Base-by-base conservation (phyloP, 2,888 invertebrate genomes). In the Schizaphis graminum region DNA sequence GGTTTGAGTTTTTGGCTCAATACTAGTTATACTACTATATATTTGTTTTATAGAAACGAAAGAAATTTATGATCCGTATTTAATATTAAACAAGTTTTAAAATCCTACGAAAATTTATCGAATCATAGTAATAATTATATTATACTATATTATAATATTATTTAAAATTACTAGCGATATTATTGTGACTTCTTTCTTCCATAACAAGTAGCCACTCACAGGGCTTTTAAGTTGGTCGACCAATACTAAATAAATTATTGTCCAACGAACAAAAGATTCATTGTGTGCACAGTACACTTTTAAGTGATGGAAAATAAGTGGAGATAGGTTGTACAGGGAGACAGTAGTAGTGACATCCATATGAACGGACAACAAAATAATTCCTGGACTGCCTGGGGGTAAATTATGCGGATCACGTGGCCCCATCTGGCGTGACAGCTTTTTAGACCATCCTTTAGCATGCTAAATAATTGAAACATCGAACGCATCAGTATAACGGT, bases 401-500 rank as follows among this genome's bases (percentile, higher is more conserved):
- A 86, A 94, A 90, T 94, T 94, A 94, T 94, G 93, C 93, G 49
- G 57, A 49, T 61, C 93, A 94, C 93, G 93, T 90, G 90, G 90
- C 57, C 90, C 85, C 93, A 85, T 93, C 93, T 86, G 90, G 85
- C 90, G 86, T 90, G 93, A 94, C 93, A 94, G 93, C 93, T 94
- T 94, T 94, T 94, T 94, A 90, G 90, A 86, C 93, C 61, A 86
- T 94, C 93, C 90, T 86, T 86, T 86, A 67, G 93, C 90, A 90
- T 90, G 93, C 85, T 94, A 94, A 94, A 91, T 94, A 94, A 94
- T 90, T 94, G 93, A 94, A 94, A 94, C 93, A 86, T 93, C 85
- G 89, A 89, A 89, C 56, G 85, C 47, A 93, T 94, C 93, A 86
- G 93, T 94, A 94, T 61, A 91, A 35, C 86, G 44, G 89, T 94